Evolutionary conservation across 2,113 vertebrate genomes (phyloP).

Genomic region (Lanius collurio): DNA sequence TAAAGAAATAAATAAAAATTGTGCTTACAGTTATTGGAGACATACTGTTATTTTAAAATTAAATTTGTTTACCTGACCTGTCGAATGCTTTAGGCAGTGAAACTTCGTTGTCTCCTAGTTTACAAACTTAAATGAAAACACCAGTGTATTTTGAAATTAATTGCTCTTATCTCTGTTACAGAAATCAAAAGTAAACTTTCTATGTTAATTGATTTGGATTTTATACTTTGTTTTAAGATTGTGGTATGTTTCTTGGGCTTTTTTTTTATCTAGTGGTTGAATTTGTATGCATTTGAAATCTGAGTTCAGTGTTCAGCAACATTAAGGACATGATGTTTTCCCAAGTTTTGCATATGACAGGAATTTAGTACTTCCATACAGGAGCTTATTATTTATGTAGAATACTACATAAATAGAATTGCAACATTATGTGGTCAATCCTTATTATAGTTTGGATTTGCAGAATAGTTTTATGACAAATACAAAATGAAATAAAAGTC

Average conservation of each 20-base stretch:
- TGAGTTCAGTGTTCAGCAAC: neutral
- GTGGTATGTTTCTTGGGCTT: neutral
- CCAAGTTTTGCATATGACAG: neutral
- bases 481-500: neutral
- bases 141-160: neutral
- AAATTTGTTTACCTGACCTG: neutral
- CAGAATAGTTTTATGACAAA: neutral
- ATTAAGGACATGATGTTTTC: neutral
- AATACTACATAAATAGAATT: neutral
- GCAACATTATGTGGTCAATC: neutral
- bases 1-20: neutral
- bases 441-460: neutral
- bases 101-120: neutral
- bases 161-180: neutral
- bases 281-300: neutral
- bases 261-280: neutral
- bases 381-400: neutral
- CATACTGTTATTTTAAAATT: neutral
- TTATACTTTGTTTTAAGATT: neutral
- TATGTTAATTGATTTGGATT: neutral
- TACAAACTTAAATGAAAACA: neutral
- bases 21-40: neutral
- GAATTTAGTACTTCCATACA: neutral
- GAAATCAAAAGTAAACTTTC: neutral
- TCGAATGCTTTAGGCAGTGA: neutral